Percentiles rank a stretch among this genome's conserved stretches.
These are phyloP conservation scores for Erpornis zantholeuca DNA, from an alignment of 2,113 vertebrate genomes.

Conservation along the genomic window DNA sequence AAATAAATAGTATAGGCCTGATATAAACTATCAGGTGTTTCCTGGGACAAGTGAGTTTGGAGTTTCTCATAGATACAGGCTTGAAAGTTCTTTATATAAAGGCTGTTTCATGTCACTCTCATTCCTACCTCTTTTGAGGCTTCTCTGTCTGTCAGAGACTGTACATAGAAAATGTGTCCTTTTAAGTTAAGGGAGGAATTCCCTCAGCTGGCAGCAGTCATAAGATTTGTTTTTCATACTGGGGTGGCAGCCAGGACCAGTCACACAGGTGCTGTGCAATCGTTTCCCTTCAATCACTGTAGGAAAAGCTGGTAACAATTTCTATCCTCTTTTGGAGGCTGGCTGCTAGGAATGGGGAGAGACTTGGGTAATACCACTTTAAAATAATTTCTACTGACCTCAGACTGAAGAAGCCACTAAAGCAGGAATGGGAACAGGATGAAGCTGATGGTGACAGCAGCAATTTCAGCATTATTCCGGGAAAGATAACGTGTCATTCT, in stretches of 20 bases:
- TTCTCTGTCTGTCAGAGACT: neutral
- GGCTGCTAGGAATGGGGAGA: neutral
- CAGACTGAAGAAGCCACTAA: neutral
- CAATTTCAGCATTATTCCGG: neutral
- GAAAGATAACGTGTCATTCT: neutral
- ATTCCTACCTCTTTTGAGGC: neutral
- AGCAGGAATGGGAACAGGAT: neutral
- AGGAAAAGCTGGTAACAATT: neutral
- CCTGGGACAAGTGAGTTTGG: neutral
- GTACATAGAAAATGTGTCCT: neutral
- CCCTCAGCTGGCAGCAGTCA: neutral
- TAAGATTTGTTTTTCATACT: neutral
- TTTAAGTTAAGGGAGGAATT: neutral
- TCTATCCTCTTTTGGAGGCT: neutral
- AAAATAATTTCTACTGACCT: neutral
- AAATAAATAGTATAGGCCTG: neutral
- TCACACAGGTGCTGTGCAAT: neutral
- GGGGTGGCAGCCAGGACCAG: neutral
- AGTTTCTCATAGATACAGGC: neutral
- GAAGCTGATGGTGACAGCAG: neutral
- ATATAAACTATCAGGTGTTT: neutral
- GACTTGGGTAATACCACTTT: neutral
- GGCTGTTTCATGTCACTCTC: neutral
- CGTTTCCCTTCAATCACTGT: neutral
- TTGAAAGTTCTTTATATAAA: neutral